A percentile compares a stretch with the other conserved stretches of the same genome.
phyloP scores from a whole-genome alignment of 2,888 invertebrate genomes.

The Luperina nickerlii region DNA sequence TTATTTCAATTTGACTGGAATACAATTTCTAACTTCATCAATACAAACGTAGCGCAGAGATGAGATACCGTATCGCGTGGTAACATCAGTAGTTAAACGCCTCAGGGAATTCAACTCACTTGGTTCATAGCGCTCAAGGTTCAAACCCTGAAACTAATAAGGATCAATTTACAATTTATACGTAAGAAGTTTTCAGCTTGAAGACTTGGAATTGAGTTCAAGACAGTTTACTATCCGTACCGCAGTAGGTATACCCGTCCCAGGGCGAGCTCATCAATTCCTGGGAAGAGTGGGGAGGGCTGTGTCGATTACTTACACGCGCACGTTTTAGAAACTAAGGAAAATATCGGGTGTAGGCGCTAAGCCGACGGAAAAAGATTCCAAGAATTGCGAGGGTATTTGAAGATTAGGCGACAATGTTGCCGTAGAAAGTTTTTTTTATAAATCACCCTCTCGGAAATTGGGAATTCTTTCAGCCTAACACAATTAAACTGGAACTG shows the following conservation, averaged over 20 bases:
- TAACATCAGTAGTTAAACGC: slow-evolving; percentile 26
- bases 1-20: not conserved
- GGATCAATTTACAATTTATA: slow-evolving; percentile 64
- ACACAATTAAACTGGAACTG: slow-evolving; percentile 27
- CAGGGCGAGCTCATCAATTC: slow-evolving; percentile 48
- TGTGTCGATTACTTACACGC: slow-evolving; percentile 65
- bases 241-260: slow-evolving; percentile 37
- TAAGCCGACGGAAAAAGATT: slow-evolving; percentile 49
- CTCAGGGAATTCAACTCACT: slow-evolving; percentile 51
- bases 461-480: slow-evolving; percentile 17
- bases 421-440: slow-evolving; percentile 47
- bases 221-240: slow-evolving; percentile 60
- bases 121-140: slow-evolving; percentile 40
- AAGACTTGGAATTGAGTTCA: slow-evolving; percentile 63
- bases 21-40: not conserved
- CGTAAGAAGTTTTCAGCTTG: slow-evolving; percentile 57
- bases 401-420: slow-evolving; percentile 57
- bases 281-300: slow-evolving; percentile 52
- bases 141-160: slow-evolving; percentile 62
- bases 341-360: slow-evolving; percentile 49
- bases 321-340: slow-evolving; percentile 44
- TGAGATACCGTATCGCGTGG: slow-evolving; percentile 13
- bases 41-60: not conserved
- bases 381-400: slow-evolving; percentile 45
- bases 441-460: slow-evolving; percentile 44